These are phyloP conservation scores for Sitta carolinensis DNA, from an alignment of 2,797 vertebrate species.

Conservation along the genomic window DNA sequence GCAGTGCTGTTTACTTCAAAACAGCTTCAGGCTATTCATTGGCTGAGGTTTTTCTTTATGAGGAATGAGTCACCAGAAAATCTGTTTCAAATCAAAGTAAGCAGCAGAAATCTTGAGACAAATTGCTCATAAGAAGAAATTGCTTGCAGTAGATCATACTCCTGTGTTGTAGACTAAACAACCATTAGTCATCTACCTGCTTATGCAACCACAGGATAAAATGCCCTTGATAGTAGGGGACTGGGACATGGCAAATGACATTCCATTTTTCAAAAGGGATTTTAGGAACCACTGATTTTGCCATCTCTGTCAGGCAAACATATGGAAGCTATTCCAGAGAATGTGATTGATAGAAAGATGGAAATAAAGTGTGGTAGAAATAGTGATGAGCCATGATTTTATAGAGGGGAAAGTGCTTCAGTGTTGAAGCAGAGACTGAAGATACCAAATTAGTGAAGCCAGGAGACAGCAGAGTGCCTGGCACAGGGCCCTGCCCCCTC, in stretches of 20 bases:
- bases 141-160: neutral
- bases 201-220: neutral
- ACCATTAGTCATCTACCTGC: constrained; percentile 16
- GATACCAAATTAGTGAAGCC: neutral
- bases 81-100: neutral
- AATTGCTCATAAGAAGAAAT: neutral
- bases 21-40: neutral
- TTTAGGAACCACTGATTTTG: neutral
- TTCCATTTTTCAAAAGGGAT: neutral
- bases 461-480: neutral
- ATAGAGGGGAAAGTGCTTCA: neutral
- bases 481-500: neutral
- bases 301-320: neutral
- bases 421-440: neutral
- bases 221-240: neutral
- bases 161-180: neutral
- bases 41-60: neutral
- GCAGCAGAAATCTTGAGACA: neutral
- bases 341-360: neutral
- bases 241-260: neutral
- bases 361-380: neutral
- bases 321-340: neutral
- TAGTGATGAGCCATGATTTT: neutral
- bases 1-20: neutral
- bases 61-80: constrained; percentile 39